Percentiles rank a stretch among this genome's conserved stretches.
Evolutionary conservation across 2,113 vertebrate species (phyloP).

Genomic region (Centropus bengalensis): DNA sequence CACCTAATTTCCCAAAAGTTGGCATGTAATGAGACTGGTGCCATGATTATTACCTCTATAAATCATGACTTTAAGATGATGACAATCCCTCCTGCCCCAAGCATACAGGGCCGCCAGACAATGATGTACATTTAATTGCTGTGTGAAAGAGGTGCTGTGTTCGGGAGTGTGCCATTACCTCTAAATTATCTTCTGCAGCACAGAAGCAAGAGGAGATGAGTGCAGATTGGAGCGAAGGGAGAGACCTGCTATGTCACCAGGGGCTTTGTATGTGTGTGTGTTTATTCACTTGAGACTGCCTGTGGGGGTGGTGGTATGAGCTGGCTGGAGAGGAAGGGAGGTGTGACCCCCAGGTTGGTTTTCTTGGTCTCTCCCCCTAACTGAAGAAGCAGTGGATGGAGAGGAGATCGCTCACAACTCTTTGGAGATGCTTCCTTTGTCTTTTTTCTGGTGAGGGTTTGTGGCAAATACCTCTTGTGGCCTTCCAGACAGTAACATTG

Average conservation of each 20-base stretch:
- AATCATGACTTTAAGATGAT: slow-evolving; percentile 63
- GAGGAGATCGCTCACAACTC: neutral
- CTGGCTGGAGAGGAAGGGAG: neutral
- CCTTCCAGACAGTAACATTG: neutral
- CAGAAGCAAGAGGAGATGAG: neutral
- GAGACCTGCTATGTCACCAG: neutral
- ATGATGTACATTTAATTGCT: slow-evolving; percentile 62
- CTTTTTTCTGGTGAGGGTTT: neutral
- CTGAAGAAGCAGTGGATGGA: neutral
- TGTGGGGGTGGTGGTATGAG: neutral
- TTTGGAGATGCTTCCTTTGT: neutral
- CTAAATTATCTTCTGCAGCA: slow-evolving; percentile 37
- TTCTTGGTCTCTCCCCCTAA: neutral
- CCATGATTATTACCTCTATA: slow-evolving; percentile 71
- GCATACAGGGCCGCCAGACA: slow-evolving; percentile 32
- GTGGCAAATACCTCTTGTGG: neutral
- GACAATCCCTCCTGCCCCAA: slow-evolving; percentile 54
- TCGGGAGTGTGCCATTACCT: neutral
- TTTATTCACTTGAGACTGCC: neutral
- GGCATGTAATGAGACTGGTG: slow-evolving; percentile 58
- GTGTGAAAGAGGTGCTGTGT: slow-evolving; percentile 2
- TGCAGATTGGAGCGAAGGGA: slow-evolving; percentile 11
- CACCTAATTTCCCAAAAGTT: slow-evolving; percentile 66
- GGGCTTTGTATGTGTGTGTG: neutral
- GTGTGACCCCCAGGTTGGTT: neutral